phyloP scores from a whole-genome alignment of 2,888 invertebrate genomes.

The Pteria penguin region DNA sequence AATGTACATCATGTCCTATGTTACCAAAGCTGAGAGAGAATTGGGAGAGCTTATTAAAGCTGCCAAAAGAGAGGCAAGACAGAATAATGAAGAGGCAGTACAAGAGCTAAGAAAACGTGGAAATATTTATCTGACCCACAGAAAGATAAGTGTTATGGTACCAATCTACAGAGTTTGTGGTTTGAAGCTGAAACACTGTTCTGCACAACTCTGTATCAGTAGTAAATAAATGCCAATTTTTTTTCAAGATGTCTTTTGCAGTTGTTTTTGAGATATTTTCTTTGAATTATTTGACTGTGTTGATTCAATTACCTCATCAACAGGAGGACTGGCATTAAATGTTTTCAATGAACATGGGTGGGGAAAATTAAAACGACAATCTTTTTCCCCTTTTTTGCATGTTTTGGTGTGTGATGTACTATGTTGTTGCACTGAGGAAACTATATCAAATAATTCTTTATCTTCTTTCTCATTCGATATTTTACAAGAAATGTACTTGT shows the following conservation, averaged over 20 bases:
- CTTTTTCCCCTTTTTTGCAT: slow-evolving; percentile 36
- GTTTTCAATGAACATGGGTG: slow-evolving; percentile 32
- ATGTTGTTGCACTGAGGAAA: slow-evolving; percentile 44
- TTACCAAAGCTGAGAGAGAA: slow-evolving; percentile 42
- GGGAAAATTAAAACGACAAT: slow-evolving; percentile 43
- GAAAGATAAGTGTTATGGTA: slow-evolving; percentile 45
- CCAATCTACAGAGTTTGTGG: slow-evolving; percentile 42
- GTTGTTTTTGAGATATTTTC: slow-evolving; percentile 14
- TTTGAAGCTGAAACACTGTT: neutral
- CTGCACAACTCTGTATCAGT: slow-evolving; percentile 6
- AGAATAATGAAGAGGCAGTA: slow-evolving; percentile 27
- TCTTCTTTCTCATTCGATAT: slow-evolving; percentile 37
- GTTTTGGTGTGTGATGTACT: slow-evolving; percentile 42
- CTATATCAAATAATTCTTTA: slow-evolving; percentile 41
- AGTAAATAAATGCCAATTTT: slow-evolving; percentile 17
- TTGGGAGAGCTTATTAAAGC: slow-evolving; percentile 31
- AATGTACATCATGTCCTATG: slow-evolving; percentile 47
- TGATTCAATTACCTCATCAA: slow-evolving; percentile 12
- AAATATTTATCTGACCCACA: slow-evolving; percentile 34
- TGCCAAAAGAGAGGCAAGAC: slow-evolving; percentile 34
- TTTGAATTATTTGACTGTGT: neutral
- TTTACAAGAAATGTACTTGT: slow-evolving; percentile 42
- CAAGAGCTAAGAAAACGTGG: slow-evolving; percentile 36
- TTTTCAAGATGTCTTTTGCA: slow-evolving; percentile 26
- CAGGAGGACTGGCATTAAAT: slow-evolving; percentile 27